Evolutionary conservation across 1,140 invertebrate genomes (phyloP).

Genomic region (Maniola jurtina): DNA sequence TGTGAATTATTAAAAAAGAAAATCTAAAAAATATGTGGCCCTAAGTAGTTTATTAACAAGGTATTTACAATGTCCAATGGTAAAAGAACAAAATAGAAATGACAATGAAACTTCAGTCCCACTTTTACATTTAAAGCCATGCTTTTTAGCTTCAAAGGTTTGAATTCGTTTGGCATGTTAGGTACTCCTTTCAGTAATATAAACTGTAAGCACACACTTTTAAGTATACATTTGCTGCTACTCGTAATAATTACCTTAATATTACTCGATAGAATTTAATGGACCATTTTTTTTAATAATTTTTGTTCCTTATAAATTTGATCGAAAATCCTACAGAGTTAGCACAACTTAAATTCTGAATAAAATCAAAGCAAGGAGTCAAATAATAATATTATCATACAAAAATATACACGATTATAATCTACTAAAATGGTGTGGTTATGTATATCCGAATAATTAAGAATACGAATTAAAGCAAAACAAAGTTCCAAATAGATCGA

Average conservation of each 20-base stretch:
- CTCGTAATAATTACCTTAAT: slow-evolving; percentile 52
- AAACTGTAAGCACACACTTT: slow-evolving; percentile 54
- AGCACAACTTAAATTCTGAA: slow-evolving; percentile 7
- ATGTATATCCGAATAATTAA: neutral
- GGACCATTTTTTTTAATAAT: slow-evolving; percentile 65
- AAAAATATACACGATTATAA: slow-evolving; percentile 25
- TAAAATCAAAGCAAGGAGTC: neutral
- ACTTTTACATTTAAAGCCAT: slow-evolving; percentile 63
- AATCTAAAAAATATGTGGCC: slow-evolving; percentile 43
- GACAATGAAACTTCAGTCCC: slow-evolving; percentile 53
- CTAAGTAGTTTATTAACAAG: slow-evolving; percentile 49
- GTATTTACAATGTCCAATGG: slow-evolving; percentile 66
- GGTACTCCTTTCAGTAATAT: slow-evolving; percentile 44
- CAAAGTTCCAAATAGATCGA: slow-evolving; percentile 12
- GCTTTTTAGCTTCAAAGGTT: slow-evolving; percentile 61
- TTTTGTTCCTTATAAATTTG: slow-evolving; percentile 60
- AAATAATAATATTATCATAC: slow-evolving; percentile 8
- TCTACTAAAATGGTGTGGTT: slow-evolving; percentile 7
- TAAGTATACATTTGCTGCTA: slow-evolving; percentile 61
- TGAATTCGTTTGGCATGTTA: slow-evolving; percentile 61
- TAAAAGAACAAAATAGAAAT: slow-evolving; percentile 45
- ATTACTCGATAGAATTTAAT: slow-evolving; percentile 70
- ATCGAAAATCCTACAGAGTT: slow-evolving; percentile 35
- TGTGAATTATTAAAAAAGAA: slow-evolving; percentile 25
- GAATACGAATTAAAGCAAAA: slow-evolving; percentile 4